Evolutionary conservation across 2,888 invertebrate species (phyloP), one percentile per base, ranked within the genome.

Genomic region (Aromia moschata): DNA sequence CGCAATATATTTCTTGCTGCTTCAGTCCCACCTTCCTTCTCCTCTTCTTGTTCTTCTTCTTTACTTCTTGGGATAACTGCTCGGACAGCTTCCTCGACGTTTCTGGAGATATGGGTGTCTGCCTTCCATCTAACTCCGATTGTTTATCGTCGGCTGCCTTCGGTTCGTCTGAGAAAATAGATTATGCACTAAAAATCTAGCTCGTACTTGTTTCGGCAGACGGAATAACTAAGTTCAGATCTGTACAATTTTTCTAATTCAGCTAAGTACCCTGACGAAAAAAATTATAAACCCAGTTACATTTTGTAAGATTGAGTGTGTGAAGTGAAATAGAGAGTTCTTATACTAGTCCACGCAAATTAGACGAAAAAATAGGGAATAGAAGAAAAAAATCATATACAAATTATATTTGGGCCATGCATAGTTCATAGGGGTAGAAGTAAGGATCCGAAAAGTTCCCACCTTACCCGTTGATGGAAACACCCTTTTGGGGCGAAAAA

Each of bases 1-100:
- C 95, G 14, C 94, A 94, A 74, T 94, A 95, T 15, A 92, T 80
- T 74, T 94, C 94, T 69, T 93, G 93, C 58, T 81, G 75, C 67
- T 71, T 70, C 15, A 62, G 57, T 18, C 60, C 62, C 9, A 47
- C 64, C 16, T 59, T 62, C 47, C 61, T 60, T 60, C 70, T 58
- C 63, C 58, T 67, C 41, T 76, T 60, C 70, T 81, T 72, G 68
- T 75, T 68, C 73, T 71, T 75, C 60, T 78, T 76, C 51, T 76
- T 79, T 25, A 66, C 57, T 31, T 73, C 73, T 40, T 70, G 70
- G 1, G 61, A 62, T 36, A 70, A 61, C 49, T 72, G 65, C 41
- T 64, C 64, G 1, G 70, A 67, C 25, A 70, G 51, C 47, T 56
- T 57, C 14, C 63, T 62, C 3, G 70, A 65, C 4, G 71, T 68